Conservation (phyloP, 1,140 invertebrate species). For the Schmidtea mediterranea region DNA sequence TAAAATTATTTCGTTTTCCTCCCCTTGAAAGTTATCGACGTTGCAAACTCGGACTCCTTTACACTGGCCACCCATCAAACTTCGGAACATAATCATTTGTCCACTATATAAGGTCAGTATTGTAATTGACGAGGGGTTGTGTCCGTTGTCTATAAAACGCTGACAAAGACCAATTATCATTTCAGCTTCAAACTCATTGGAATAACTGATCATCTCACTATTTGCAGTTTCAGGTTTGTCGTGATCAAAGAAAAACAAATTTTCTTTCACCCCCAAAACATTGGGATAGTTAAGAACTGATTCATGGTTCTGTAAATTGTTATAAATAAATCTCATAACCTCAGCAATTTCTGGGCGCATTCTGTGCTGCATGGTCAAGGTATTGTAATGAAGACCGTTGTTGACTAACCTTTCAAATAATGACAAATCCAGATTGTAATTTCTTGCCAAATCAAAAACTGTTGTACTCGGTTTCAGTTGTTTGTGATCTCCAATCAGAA, state of each 20-base stretch:
- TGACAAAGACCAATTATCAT: background rate
- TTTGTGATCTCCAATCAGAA: conserved; percentile 29
- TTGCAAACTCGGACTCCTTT: conserved; percentile 10
- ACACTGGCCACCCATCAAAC: conserved; percentile 6
- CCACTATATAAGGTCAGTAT: conserved; percentile 9
- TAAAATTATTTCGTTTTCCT: conserved; percentile 14
- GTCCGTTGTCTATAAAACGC: conserved; percentile 8
- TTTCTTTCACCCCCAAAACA: conserved; percentile 1
- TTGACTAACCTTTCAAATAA: conserved; percentile 7
- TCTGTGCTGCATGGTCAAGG: conserved; percentile 4
- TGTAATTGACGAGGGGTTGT: conserved; percentile 3
- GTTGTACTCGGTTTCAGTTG: conserved; percentile 41
- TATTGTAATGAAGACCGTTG: background rate
- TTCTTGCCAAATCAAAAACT: conserved; percentile 30
- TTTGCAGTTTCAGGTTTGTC: conserved; percentile 3
- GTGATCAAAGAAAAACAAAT: conserved; percentile 9
- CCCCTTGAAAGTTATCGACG: conserved; percentile 11
- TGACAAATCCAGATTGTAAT: conserved; percentile 6
- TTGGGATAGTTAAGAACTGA: conserved; percentile 9
- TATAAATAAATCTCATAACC: conserved; percentile 15
- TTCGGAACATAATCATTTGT: conserved; percentile 32
- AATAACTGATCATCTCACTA: conserved; percentile 2
- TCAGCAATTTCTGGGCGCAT: conserved; percentile 7
- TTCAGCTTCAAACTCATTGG: conserved; percentile 5
- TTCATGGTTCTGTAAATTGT: conserved; percentile 10